Base-by-base conservation (phyloP, 2,113 vertebrate genomes). In the Pteropus alecto region DNA sequence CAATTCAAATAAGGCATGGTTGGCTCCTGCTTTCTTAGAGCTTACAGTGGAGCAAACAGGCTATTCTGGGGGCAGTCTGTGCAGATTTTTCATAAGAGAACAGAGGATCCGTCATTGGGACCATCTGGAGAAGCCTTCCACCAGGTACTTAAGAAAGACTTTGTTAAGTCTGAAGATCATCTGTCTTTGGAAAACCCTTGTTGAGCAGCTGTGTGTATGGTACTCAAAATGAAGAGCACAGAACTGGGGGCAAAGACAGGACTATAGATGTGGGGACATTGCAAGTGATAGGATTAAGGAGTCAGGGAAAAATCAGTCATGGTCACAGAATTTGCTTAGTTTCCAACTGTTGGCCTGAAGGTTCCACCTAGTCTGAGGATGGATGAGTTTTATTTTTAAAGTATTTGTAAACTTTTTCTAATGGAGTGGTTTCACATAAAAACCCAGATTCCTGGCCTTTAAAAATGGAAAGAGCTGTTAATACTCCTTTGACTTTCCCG, bases 301-400 rank as follows among this genome's bases (percentile, higher is more conserved):
- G 28, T 54, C n/a, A 60, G 38, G 6, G 9, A 85, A 21, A 73
- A 81, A 60, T 63, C 41, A 78, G 51, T 68, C 4, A 60, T 3
- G 24, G 46, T 46, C 79, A 61, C 54, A 60, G 71, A 82, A 77
- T 43, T 85, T 84, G n/a, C 68, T 58, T 18, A 63, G 8, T 74
- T 97, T 70, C 58, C 15, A 76, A 22, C 14, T 48, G 21, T 84
- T 86, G 78, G 9, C 54, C 38, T 79, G 15, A 82, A 93, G 41
- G 11, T 26, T 16, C 5, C n/a, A n/a, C 33, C 8, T 51, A 28
- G n/a, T 88, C 24, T 76, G 30, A 70, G 26, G 38, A 78, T 46
- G 9, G 28, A 54, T 58, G 79, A 7, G 6, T 81, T 87, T 67
- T 90, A 41, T 87, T 60, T 97, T 88, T 71, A 93, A 96, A 77